Conservation (phyloP, 2,797 vertebrate species). For the Zenarchopterus dispar region DNA sequence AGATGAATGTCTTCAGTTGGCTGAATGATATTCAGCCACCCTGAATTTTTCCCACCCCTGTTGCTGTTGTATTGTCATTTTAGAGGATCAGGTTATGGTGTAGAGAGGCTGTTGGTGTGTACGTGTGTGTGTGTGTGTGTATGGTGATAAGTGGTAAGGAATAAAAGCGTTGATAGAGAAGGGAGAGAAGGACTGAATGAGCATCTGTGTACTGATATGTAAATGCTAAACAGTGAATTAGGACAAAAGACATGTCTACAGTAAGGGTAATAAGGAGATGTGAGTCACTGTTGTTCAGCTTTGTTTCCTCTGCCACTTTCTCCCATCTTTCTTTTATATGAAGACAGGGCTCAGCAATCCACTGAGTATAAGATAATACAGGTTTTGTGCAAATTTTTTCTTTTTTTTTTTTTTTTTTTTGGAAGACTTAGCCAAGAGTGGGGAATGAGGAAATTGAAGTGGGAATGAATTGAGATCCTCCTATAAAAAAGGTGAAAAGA, state of each 20-base stretch:
- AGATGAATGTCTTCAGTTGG: slow-evolving; percentile 64
- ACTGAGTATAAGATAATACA: slow-evolving; percentile 18
- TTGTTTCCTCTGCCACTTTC: background rate
- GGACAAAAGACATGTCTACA: slow-evolving; percentile 36
- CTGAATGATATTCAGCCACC: slow-evolving; percentile 69
- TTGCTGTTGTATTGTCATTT: slow-evolving; percentile 43
- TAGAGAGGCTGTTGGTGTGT: slow-evolving; percentile 12
- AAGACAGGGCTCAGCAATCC: slow-evolving; percentile 35
- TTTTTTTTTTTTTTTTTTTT: background rate
- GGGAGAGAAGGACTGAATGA: slow-evolving; percentile 25
- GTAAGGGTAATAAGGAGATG: slow-evolving; percentile 29
- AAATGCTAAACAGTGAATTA: slow-evolving; percentile 60
- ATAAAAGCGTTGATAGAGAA: slow-evolving; percentile 1
- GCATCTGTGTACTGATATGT: slow-evolving; percentile 22
- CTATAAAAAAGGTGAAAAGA: slow-evolving; percentile 27
- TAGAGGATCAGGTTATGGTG: slow-evolving; percentile 45
- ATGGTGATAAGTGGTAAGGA: slow-evolving; percentile 36
- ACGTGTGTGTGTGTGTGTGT: background rate
- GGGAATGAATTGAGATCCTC: slow-evolving; percentile 30
- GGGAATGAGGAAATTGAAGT: slow-evolving; percentile 14
- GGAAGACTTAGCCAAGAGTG: background rate
- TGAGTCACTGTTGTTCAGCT: slow-evolving; percentile 23
- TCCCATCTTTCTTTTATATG: slow-evolving; percentile 9
- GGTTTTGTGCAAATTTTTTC: slow-evolving; percentile 3
- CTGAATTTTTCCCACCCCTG: slow-evolving; percentile 58